Percentiles rank a stretch among this genome's conserved stretches.
Evolutionary conservation across 2,888 invertebrate species (phyloP).

Genomic region (Alentia gelatinosa): DNA sequence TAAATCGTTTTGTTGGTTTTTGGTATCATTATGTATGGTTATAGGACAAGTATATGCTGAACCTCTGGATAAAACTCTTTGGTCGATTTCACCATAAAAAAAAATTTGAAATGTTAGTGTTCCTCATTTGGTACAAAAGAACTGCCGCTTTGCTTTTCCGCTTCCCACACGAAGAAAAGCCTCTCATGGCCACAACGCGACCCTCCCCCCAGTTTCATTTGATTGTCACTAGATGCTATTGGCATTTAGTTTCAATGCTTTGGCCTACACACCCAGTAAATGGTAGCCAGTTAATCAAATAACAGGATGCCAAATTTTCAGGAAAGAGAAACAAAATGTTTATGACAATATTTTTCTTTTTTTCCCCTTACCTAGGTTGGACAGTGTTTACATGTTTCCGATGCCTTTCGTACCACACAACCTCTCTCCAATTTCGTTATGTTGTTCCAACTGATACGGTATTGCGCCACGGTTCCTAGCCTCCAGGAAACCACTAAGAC

Average conservation of each 20-base stretch:
- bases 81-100: slow-evolving; percentile 17
- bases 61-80: slow-evolving; percentile 41
- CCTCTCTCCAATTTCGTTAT: slow-evolving; percentile 47
- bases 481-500: slow-evolving; percentile 38
- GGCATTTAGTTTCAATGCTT: not conserved
- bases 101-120: not conserved
- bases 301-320: not conserved
- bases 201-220: not conserved
- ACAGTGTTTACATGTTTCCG: slow-evolving; percentile 54
- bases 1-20: not conserved
- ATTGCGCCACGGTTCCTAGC: slow-evolving; percentile 28
- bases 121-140: not conserved
- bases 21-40: slow-evolving; percentile 14
- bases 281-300: slow-evolving; percentile 1
- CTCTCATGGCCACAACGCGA: not conserved
- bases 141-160: slow-evolving; percentile 18
- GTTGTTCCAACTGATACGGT: slow-evolving; percentile 52
- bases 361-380: slow-evolving; percentile 53
- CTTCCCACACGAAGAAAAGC: not conserved
- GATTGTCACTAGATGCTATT: not conserved
- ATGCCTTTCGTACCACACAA: slow-evolving; percentile 39
- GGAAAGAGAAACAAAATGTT: not conserved
- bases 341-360: slow-evolving; percentile 41
- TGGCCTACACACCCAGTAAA: slow-evolving; percentile 22
- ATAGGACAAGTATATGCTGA: slow-evolving; percentile 8